Evolutionary conservation across 2,888 invertebrate species (phyloP).

Genomic region (Himalopsyche anomala): DNA sequence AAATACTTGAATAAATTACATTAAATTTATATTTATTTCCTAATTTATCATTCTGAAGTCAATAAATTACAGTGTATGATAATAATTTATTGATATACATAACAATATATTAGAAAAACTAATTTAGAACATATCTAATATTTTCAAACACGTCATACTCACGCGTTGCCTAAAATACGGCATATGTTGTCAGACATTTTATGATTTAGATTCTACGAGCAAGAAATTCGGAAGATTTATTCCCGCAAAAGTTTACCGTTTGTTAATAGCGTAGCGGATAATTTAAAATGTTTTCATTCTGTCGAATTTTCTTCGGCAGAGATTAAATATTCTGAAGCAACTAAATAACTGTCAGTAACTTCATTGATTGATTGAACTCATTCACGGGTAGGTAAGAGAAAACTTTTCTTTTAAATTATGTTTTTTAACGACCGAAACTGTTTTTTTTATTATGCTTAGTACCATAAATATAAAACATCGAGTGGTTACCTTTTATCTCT

Average conservation of each 20-base stretch:
- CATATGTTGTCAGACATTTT: slow-evolving; percentile 28
- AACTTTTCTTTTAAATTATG: no score
- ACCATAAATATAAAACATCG: no score
- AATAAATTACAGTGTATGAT: not conserved
- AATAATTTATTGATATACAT: not conserved
- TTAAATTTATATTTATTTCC: no score
- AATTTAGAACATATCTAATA: not conserved
- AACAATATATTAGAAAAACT: not conserved
- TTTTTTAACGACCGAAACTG: no score
- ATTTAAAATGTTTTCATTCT: slow-evolving; percentile 13
- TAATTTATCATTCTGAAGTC: no score
- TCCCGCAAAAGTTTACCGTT: not conserved
- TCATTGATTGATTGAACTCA: not conserved
- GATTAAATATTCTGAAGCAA: not conserved
- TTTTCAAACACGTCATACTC: not conserved
- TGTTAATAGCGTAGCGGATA: not conserved
- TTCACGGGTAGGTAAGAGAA: no score
- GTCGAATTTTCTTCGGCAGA: not conserved
- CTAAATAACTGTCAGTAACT: not conserved
- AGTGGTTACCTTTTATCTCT: no score
- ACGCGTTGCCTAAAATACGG: slow-evolving; percentile 13
- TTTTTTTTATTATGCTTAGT: no score
- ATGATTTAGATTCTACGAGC: slow-evolving; percentile 27
- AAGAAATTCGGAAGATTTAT: slow-evolving; percentile 27
- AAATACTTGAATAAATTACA: no score